phyloP scores from a whole-genome alignment of 2,113 vertebrate genomes.

The Pseudopodoces humilis region DNA sequence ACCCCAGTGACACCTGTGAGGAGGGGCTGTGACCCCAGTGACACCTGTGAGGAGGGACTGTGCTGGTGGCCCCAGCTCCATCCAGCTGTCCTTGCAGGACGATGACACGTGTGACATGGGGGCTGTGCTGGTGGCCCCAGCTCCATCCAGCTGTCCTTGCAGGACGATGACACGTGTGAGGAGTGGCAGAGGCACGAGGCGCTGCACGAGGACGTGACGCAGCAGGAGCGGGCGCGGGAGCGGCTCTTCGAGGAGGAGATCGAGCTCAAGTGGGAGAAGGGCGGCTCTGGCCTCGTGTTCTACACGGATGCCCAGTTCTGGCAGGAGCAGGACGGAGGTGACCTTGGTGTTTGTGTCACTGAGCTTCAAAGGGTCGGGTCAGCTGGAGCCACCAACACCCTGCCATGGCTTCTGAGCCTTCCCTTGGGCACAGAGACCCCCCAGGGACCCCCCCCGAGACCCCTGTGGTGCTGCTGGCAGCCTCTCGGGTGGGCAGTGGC shows the following conservation, averaged over 20 bases:
- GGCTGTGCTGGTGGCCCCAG: neutral
- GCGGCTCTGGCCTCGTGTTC: conserved; percentile 93
- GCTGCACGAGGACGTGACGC: conserved; percentile 89
- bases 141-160: neutral
- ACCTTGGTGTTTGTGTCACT: neutral
- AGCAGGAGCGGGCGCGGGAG: conserved; percentile 88
- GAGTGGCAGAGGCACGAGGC: conserved; percentile 97
- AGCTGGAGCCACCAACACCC: accelerated
- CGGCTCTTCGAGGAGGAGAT: conserved; percentile 93
- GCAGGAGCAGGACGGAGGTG: conserved; percentile 92
- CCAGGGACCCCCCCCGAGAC: neutral
- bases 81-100: neutral
- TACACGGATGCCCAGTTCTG: conserved; percentile 97
- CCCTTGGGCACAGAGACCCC: neutral
- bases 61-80: neutral
- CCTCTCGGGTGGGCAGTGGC: neutral
- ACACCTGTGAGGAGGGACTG: neutral
- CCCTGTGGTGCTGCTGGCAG: neutral
- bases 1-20: neutral
- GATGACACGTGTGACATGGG: neutral
- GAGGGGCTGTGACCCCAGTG: neutral
- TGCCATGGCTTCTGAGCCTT: neutral
- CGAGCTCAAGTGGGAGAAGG: conserved; percentile 98
- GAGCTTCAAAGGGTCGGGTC: neutral
- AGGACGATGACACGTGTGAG: conserved; percentile 86